Evolutionary conservation across 2,113 vertebrate genomes (phyloP).

Genomic region (Myrmecophaga tridactyla): DNA sequence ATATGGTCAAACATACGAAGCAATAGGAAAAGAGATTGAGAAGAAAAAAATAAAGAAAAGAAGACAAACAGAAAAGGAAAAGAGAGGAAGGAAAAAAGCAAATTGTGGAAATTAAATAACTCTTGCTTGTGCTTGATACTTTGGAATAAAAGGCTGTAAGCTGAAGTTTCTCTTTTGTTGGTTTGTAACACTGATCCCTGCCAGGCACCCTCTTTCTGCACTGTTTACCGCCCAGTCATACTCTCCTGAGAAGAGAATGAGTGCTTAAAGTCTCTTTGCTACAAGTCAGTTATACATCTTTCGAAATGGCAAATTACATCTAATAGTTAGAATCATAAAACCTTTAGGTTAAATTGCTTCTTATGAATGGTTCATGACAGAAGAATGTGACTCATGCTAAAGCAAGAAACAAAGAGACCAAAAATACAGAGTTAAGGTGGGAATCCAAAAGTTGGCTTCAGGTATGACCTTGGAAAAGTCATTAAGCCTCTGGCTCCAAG

Average conservation of each 20-base stretch:
- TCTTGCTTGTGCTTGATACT: not conserved
- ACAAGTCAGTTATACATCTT: not conserved
- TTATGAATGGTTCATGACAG: not conserved
- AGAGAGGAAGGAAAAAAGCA: not conserved
- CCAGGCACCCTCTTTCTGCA: not conserved
- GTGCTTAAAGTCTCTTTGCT: not conserved
- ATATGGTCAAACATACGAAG: not conserved
- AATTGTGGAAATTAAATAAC: not conserved
- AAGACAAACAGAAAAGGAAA: not conserved
- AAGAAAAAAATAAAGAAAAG: not conserved
- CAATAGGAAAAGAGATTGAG: not conserved
- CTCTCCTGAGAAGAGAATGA: not conserved
- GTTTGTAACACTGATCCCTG: not conserved
- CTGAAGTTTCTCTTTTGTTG: not conserved
- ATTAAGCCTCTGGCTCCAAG: not conserved
- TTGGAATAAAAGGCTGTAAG: not conserved
- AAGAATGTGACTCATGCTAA: not conserved
- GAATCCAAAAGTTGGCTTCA: slow-evolving; percentile 24
- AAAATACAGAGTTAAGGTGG: not conserved
- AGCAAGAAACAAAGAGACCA: not conserved
- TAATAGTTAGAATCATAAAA: not conserved
- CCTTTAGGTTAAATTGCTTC: not conserved
- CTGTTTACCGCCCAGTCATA: not conserved
- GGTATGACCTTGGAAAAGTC: slow-evolving; percentile 55
- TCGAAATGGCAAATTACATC: not conserved